Evolutionary conservation across 2,113 vertebrate genomes (phyloP).

Genomic region (Malurus elegans): DNA sequence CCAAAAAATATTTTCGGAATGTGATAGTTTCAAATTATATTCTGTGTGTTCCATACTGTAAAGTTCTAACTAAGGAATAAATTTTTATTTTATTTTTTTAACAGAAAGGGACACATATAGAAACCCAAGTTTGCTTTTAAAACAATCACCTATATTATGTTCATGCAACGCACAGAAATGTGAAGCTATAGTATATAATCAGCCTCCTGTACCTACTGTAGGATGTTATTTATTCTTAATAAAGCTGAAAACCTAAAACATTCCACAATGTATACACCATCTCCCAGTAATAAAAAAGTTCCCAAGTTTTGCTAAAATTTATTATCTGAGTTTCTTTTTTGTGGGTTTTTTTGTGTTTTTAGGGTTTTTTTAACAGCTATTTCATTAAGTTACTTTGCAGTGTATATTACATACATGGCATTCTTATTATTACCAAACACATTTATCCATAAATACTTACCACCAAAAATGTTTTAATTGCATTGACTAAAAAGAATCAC

Average conservation of each 20-base stretch:
- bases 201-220: fast-evolving
- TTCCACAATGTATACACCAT: background rate
- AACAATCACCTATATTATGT: background rate
- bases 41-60: background rate
- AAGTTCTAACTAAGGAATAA: background rate
- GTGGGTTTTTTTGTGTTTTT: background rate
- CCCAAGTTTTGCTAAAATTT: background rate
- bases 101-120: background rate
- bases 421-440: background rate
- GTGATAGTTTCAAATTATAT: background rate
- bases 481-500: background rate
- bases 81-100: background rate
- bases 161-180: background rate
- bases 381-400: background rate
- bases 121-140: background rate
- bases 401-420: background rate
- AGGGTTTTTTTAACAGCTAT: background rate
- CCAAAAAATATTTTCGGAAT: background rate
- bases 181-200: background rate
- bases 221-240: background rate
- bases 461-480: background rate
- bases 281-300: background rate
- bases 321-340: background rate
- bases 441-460: background rate
- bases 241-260: background rate